Conservation (phyloP, 2,113 vertebrate genomes). For the Butastur rufipennis region DNA sequence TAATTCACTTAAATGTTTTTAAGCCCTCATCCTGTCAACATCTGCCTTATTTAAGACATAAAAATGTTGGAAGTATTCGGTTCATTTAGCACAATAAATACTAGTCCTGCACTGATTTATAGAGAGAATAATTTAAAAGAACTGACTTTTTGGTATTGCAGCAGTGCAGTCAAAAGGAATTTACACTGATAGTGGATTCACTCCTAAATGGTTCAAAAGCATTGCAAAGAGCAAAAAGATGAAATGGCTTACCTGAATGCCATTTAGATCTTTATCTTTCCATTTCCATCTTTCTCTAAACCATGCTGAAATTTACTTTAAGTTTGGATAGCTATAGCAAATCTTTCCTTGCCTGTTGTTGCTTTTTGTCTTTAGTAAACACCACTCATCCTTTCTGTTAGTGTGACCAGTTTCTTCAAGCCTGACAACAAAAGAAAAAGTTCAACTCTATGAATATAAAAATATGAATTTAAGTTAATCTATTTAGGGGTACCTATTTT, state of each 20-base stretch:
- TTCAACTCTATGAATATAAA: not conserved
- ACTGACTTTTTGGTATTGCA: not conserved
- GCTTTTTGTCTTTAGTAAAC: not conserved
- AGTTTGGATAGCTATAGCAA: not conserved
- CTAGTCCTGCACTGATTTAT: not conserved
- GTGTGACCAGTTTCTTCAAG: not conserved
- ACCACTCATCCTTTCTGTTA: not conserved
- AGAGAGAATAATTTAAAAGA: not conserved
- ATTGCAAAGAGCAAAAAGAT: not conserved
- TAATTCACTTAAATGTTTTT: not conserved
- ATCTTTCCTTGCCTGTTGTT: not conserved
- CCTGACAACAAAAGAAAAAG: not conserved
- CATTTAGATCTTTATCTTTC: not conserved
- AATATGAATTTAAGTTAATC: not conserved
- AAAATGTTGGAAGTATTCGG: not conserved
- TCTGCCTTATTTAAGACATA: not conserved
- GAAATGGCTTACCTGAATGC: not conserved
- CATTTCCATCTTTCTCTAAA: not conserved
- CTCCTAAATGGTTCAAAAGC: not conserved
- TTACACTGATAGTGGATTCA: not conserved
- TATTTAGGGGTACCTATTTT: not conserved
- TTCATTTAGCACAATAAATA: not conserved
- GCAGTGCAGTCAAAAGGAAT: not conserved
- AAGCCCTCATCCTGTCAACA: not conserved
- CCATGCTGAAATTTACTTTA: not conserved